These are phyloP conservation scores for Aramus guarauna DNA, from an alignment of 2,113 vertebrate species.

Conservation along the genomic window DNA sequence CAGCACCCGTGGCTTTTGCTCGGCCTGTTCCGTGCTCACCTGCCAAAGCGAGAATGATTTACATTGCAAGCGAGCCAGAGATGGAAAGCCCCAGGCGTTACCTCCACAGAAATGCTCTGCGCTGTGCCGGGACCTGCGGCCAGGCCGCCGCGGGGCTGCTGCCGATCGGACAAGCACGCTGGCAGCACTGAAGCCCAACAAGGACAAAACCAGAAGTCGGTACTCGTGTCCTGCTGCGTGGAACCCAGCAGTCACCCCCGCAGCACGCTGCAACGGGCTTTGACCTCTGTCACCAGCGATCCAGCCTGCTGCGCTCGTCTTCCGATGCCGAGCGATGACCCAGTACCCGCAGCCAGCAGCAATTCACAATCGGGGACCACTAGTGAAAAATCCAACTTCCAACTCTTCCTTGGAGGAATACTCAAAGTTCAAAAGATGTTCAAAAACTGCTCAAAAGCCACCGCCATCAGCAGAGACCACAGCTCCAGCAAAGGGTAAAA, in stretches of 20 bases:
- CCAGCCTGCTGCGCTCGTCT: not conserved
- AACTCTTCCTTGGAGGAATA: not conserved
- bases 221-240: accelerated
- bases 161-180: not conserved
- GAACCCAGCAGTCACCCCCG: not conserved
- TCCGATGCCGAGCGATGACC: not conserved
- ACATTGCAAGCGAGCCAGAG: not conserved
- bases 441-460: not conserved
- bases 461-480: not conserved
- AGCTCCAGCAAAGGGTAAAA: not conserved
- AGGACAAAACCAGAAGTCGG: not conserved
- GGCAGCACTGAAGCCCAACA: not conserved
- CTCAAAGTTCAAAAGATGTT: not conserved
- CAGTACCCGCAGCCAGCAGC: not conserved
- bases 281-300: not conserved
- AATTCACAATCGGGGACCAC: not conserved
- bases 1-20: not conserved
- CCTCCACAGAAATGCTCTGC: not conserved
- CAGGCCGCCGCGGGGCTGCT: not conserved
- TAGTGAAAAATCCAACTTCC: not conserved
- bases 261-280: not conserved
- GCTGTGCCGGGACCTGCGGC: not conserved
- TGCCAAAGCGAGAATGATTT: not conserved
- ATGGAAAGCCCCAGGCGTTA: not conserved
- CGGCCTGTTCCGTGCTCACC: accelerated